A percentile compares a stretch with the other conserved stretches of the same genome.
phyloP scores from a whole-genome alignment of 2,888 invertebrate genomes.

The Timandra comae region DNA sequence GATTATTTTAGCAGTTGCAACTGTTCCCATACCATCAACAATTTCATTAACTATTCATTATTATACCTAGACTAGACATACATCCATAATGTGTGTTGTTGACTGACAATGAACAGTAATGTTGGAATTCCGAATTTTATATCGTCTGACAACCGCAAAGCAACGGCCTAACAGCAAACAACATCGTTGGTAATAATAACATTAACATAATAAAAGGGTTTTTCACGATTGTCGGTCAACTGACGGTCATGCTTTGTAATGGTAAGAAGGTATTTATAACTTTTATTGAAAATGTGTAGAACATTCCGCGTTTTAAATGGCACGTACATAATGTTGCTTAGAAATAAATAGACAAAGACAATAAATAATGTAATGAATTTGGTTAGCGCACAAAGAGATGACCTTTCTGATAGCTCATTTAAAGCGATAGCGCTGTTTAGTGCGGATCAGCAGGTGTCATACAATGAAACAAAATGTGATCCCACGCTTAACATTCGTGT shows the following conservation, averaged over 20 bases:
- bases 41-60: neutral
- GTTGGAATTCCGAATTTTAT: neutral
- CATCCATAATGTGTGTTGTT: too few species aligned
- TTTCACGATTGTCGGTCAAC: conserved; percentile 39
- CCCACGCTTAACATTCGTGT: conserved; percentile 42
- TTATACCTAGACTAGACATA: too few species aligned
- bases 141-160: neutral
- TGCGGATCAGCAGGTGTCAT: conserved; percentile 33
- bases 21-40: conserved; percentile 32
- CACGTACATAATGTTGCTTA: too few species aligned
- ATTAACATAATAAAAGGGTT: conserved; percentile 51
- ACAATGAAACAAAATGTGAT: conserved; percentile 33
- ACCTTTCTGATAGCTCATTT: conserved; percentile 35
- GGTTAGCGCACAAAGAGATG: conserved; percentile 28
- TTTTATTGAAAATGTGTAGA: conserved; percentile 36
- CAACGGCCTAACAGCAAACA: conserved; percentile 1
- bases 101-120: too few species aligned
- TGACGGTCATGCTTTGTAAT: conserved; percentile 51
- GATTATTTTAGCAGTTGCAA: conserved; percentile 32
- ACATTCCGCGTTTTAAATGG: conserved; percentile 26
- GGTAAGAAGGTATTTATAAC: conserved; percentile 53
- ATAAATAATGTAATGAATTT: conserved; percentile 15
- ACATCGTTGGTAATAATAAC: conserved; percentile 23
- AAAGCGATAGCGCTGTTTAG: conserved; percentile 17
- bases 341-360: conserved; percentile 28